Base-by-base conservation (phyloP, 2,797 vertebrate species). In the Amphiprion clarkii region DNA sequence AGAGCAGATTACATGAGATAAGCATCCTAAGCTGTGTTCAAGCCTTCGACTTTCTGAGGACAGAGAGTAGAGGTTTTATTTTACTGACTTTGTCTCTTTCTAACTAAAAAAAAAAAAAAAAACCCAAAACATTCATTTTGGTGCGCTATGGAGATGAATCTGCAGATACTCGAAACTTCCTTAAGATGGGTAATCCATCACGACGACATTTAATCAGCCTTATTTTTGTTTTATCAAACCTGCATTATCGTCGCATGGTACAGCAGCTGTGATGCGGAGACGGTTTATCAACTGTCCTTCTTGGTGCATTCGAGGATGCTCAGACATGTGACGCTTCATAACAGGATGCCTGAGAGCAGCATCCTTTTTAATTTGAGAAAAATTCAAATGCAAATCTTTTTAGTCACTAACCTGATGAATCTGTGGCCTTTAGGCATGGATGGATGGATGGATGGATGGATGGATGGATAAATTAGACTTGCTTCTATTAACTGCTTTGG, bases 141-240 rank as follows among this genome's bases (percentile, higher is more conserved):
- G 21, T 27, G 55, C 74, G 44, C 49, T 10, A 57, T 78, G 29
- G 55, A 70, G 78, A 82, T 64, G 52, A 72, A 76, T 79, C 17
- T 71, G 60, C 42, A 86, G 70, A 81, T 74, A 71, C 61, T 65
- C 64, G 60, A 78, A 86, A 76, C 33, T 55, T 64, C 67, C 67
- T 75, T 64, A 64, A 77, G 25, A 78, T 60, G 58, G 74, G 75
- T 80, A 56, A 88, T 87, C 75, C 83, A 86, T 88, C 81, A 84
- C 72, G 7, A 54, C 10, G 71, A 81, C 78, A 67, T 77, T 85
- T 79, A 81, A 82, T 84, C 76, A 82, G 76, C 33, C 61, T 68
- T 66, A 51, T 72, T 64, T 74, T 58, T 69, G 62, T 62, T 78
- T 66, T 69, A 64, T 71, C 71, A 84, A 64, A 74, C 64, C 53